These are phyloP conservation scores for Epiblema foenella DNA, from an alignment of 2,888 invertebrate species.

Conservation along the genomic window DNA sequence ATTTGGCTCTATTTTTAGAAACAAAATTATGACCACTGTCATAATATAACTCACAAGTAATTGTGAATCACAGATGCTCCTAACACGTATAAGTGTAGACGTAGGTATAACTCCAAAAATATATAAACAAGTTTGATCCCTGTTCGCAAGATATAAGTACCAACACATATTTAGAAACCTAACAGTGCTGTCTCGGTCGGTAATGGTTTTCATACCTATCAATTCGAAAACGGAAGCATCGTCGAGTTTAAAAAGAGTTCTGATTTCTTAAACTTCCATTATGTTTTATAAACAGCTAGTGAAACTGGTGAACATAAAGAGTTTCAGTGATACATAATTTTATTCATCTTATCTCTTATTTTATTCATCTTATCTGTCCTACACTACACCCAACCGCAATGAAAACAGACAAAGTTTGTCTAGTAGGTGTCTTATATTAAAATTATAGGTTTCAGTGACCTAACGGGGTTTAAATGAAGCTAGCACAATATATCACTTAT, in stretches of 20 bases:
- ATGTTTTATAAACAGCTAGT: too few species aligned
- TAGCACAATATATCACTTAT: too few species aligned
- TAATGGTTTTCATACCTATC: not conserved
- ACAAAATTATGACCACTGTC: not conserved
- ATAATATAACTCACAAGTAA: conserved; percentile 7
- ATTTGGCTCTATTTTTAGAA: conserved; percentile 3
- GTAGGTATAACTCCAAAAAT: not conserved
- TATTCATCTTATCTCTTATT: too few species aligned
- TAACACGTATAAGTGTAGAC: not conserved
- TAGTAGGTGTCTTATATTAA: too few species aligned
- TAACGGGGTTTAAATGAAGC: too few species aligned
- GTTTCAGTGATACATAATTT: too few species aligned
- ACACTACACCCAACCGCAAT: too few species aligned
- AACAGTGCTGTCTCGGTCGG: not conserved
- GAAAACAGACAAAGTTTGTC: too few species aligned
- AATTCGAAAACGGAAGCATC: not conserved
- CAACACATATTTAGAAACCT: not conserved
- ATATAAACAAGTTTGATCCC: not conserved
- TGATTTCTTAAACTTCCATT: not conserved
- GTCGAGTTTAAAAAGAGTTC: not conserved
- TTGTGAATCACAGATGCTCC: not conserved
- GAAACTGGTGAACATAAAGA: too few species aligned
- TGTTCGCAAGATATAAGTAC: not conserved
- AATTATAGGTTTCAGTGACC: too few species aligned
- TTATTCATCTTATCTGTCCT: too few species aligned